phyloP scores from a whole-genome alignment of 2,113 vertebrate species.

The Chloropsis hardwickii region DNA sequence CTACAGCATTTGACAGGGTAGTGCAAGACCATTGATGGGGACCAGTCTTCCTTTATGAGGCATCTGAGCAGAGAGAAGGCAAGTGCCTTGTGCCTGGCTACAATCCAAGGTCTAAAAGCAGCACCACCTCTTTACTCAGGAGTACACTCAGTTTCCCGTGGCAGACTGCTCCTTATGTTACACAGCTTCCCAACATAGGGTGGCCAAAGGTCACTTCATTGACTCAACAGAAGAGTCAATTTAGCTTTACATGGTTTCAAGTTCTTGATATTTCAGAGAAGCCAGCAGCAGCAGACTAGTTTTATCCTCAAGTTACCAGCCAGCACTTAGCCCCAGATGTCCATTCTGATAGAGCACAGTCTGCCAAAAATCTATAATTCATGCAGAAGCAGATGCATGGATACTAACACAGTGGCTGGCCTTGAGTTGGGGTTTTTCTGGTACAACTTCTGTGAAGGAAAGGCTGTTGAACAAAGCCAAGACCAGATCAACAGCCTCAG shows the following conservation, averaged over 20 bases:
- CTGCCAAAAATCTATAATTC: slow-evolving; percentile 36
- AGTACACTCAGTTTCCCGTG: not conserved
- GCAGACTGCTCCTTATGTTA: not conserved
- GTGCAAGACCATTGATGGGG: not conserved
- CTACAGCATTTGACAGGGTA: not conserved
- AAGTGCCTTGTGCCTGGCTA: not conserved
- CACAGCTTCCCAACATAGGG: not conserved
- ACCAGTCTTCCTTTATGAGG: not conserved
- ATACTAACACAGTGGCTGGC: not conserved
- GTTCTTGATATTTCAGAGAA: not conserved
- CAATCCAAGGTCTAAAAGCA: not conserved
- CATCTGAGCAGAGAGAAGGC: not conserved
- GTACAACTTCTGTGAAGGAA: not conserved
- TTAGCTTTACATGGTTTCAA: not conserved
- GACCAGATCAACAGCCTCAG: not conserved
- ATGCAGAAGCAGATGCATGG: not conserved
- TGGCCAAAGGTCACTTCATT: not conserved
- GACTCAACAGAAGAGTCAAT: not conserved
- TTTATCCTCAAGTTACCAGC: slow-evolving; percentile 28
- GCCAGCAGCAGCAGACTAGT: not conserved
- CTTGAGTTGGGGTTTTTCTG: not conserved
- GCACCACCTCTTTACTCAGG: not conserved
- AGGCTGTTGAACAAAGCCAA: not conserved
- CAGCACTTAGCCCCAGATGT: slow-evolving; percentile 8
- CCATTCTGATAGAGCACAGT: not conserved